These are phyloP conservation scores for Sebastes paucispinis DNA, from an alignment of 2,797 vertebrate genomes.

Conservation along the genomic window DNA sequence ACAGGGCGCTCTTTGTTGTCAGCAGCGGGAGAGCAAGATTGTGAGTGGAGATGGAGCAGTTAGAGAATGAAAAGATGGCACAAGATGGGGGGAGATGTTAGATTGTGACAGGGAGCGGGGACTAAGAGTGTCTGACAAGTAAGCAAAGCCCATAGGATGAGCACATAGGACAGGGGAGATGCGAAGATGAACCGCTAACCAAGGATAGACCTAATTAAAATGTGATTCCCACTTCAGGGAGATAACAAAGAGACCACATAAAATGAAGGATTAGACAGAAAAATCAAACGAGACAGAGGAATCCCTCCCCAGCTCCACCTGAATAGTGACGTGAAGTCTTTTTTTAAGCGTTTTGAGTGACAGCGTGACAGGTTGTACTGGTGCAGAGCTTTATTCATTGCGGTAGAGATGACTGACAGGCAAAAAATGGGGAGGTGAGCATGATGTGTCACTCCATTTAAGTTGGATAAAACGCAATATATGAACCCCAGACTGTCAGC, in stretches of 20 bases:
- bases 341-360: conserved; percentile 69
- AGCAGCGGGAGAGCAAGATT: conserved; percentile 68
- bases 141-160: conserved; percentile 70
- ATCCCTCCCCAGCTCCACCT: conserved; percentile 69
- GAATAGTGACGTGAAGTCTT: conserved; percentile 64
- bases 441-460: conserved; percentile 78
- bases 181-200: conserved; percentile 66
- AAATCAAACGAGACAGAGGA: conserved; percentile 71
- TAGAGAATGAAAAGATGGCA: conserved; percentile 75
- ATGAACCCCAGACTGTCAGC: conserved; percentile 68
- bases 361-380: conserved; percentile 77
- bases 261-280: conserved; percentile 75
- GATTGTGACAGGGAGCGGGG: conserved; percentile 68
- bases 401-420: conserved; percentile 78
- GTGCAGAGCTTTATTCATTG: conserved; percentile 73
- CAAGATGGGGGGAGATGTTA: conserved; percentile 65
- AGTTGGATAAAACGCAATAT: conserved; percentile 78
- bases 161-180: conserved; percentile 59
- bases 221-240: conserved; percentile 78
- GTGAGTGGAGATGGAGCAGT: conserved; percentile 69
- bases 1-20: conserved; percentile 68
- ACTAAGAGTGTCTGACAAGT: conserved; percentile 67
- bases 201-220: conserved; percentile 85
- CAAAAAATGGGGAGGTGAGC: conserved; percentile 69
- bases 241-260: conserved; percentile 73